Evolutionary conservation across 2,888 invertebrate genomes (phyloP), one percentile per base, ranked within the genome.

Genomic region (Parnassius glacialis): DNA sequence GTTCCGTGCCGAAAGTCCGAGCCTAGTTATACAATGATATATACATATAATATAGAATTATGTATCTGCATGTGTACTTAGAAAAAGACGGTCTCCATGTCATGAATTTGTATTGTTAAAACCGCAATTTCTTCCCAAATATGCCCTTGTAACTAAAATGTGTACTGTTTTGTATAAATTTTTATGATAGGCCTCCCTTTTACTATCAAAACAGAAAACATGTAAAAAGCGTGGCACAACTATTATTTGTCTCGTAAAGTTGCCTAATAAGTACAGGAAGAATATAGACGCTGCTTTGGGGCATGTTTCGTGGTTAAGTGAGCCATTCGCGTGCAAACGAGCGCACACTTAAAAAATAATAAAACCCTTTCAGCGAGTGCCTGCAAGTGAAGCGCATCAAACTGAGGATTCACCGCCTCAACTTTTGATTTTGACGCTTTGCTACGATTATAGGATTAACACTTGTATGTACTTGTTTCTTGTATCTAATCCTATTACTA

Each of bases 241-340:
- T 87, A 83, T 89, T 86, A 88, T 84, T 80, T 78, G 76, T 76
- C 76, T 71, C 87, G 83, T 88, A 88, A 85, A 88, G 78, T 81
- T 82, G 78, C 78, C 79, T 84, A 86, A 84, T 81, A 83, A 81
- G 80, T 82, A 80, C 76, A 70, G 76, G 77, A 71, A 81, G 81
- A 83, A 83, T 81, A 79, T 79, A 76, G 81, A 71, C 71, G 73
- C 75, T 73, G 79, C 76, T 80, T 75, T 73, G 79, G 78, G 80
- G 77, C 78, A 76, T 80, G 83, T 84, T 88, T 78, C 90, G 90
- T 89, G 90, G 91, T 85, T 92, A 92, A 92, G 92, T 92, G 90
- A 90, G 85, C 88, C 84, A 92, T 92, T 92, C 91, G 84, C 91
- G 88, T 92, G 91, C 92, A 92, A 92, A 92, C 92, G 92, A 88